These are phyloP conservation scores for Urosaurus nigricauda DNA, from an alignment of 2,797 vertebrate species.

Conservation along the genomic window DNA sequence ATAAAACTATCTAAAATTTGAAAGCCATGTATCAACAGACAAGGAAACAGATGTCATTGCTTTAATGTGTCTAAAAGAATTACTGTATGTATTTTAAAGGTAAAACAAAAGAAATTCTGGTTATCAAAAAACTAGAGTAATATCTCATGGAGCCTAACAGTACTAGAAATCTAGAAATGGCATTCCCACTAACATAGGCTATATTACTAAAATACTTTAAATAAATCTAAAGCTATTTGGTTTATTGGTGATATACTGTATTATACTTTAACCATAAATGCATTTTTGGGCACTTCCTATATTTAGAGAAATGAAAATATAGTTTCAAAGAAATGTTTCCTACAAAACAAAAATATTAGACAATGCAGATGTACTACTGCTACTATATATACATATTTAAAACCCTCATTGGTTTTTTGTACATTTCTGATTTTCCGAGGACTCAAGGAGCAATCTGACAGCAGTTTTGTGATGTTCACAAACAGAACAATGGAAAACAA, in stretches of 20 bases:
- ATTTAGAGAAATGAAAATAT: neutral
- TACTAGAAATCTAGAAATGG: neutral
- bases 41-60: neutral
- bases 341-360: neutral
- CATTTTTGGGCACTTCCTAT: neutral
- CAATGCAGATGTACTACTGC: neutral
- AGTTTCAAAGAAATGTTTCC: neutral
- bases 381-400: too few relatives aligned
- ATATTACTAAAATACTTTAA: neutral
- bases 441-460: constrained; percentile 43
- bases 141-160: neutral
- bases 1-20: constrained; percentile 26
- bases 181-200: neutral
- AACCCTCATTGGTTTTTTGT: neutral
- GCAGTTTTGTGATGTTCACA: constrained; percentile 41
- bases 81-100: neutral
- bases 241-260: neutral
- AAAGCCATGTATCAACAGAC: constrained; percentile 34
- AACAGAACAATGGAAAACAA: neutral
- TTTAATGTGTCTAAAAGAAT: constrained; percentile 47
- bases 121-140: neutral
- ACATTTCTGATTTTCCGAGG: constrained; percentile 31
- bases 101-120: neutral
- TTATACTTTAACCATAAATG: neutral
- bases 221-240: constrained; percentile 17